Percentiles rank a stretch among this genome's conserved stretches.
These are phyloP conservation scores for Pseudomyrmex gracilis DNA, from an alignment of 1,140 invertebrate genomes.

Conservation along the genomic window DNA sequence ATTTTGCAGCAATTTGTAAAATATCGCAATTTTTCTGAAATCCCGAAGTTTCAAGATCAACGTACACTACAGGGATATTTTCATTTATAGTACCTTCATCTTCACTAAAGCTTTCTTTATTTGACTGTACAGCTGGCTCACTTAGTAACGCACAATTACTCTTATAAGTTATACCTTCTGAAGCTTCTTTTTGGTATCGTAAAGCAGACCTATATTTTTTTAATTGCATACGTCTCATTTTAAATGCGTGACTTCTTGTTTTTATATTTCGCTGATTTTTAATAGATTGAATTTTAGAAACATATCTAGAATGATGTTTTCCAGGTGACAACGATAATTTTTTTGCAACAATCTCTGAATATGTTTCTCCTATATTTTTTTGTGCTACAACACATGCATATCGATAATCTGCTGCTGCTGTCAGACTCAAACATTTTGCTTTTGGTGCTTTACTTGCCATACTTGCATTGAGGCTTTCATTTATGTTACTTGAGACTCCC, in stretches of 20 bases:
- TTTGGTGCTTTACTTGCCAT: constrained; percentile 17
- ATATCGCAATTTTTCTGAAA: constrained; percentile 9
- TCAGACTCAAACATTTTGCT: neutral
- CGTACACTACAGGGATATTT: neutral
- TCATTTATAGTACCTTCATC: neutral
- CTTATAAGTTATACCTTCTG: constrained; percentile 6
- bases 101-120: neutral
- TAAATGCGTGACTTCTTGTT: neutral
- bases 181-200: neutral
- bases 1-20: constrained; percentile 5
- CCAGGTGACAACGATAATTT: neutral
- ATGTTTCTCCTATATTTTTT: neutral
- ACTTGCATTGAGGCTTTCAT: constrained; percentile 8
- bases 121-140: neutral
- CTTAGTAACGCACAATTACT: constrained; percentile 1
- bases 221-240: constrained; percentile 10
- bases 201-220: neutral
- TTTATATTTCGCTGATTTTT: neutral
- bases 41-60: constrained; percentile 14
- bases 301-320: neutral
- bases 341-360: neutral
- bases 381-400: neutral
- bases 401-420: neutral
- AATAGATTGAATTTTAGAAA: neutral
- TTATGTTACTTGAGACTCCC: neutral